Evolutionary conservation across 2,113 vertebrate species (phyloP), one percentile per base, ranked within the genome.

Genomic region (Lophochroa leadbeateri): DNA sequence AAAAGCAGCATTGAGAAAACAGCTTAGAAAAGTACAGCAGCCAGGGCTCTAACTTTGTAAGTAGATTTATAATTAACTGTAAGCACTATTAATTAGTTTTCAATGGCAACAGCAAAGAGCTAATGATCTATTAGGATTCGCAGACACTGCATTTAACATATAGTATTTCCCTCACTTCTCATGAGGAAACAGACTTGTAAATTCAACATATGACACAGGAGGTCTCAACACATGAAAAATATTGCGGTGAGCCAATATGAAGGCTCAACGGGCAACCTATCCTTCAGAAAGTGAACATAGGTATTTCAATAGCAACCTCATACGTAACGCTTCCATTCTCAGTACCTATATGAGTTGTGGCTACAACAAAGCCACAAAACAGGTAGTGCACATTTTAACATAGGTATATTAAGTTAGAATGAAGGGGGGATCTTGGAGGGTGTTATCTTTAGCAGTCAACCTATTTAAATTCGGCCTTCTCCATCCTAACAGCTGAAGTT

Each of bases 31-130:
- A 82, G 23, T 29, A 57, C 44, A 78, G 31, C 11, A 90, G 44
- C 29, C 55, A 69, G 41, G 25, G 31, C 53, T 90, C 58, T 76
- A 82, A 52, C 49, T 91, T 88, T 50, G 0, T 50, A 93, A 86
- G 86, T 1, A 76, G 65, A 90, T 72, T 86, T 88, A 82, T 43
- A 61, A 83, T 44, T 75, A 83, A 70, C 74, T 53, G 17, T 50
- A 86, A 74, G 33, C 81, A 2, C 55, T 71, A 88, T 67, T 84
- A 87, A 91, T 82, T 70, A 74, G 55, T 83, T 95, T 88, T 95
- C 55, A 93, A 39, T 47, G 24, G 46, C 52, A 93, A 82, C 21
- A 77, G 47, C 55, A 77, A 74, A 78, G 46, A 86, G 53, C 31
- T 93, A 89, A 61, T 13, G 17, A 75, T 55, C 61, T 57, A n/a